A percentile compares a stretch with the other conserved stretches of the same genome.
phyloP scores from a whole-genome alignment of 2,113 vertebrate genomes.

The Pituophis catenifer region DNA sequence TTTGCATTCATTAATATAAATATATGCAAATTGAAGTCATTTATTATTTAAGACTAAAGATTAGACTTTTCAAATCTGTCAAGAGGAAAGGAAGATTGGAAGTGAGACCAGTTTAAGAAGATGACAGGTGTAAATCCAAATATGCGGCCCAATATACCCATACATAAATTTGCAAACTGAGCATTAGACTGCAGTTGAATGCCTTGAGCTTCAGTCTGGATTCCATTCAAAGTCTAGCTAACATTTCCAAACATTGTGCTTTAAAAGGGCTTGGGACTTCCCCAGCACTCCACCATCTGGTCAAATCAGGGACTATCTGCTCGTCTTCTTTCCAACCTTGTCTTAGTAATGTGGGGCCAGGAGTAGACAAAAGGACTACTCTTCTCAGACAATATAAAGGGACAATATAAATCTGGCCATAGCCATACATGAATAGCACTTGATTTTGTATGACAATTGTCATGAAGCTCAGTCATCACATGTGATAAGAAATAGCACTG shows the following conservation, averaged over 20 bases:
- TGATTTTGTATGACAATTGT: too few species aligned
- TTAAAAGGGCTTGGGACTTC: not conserved
- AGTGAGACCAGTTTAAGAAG: not conserved
- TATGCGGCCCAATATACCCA: not conserved
- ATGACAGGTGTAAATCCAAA: not conserved
- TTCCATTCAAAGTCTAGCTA: not conserved
- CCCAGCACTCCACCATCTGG: not conserved
- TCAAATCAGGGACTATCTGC: not conserved
- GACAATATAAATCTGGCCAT: not conserved
- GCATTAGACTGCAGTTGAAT: not conserved
- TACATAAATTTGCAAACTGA: not conserved
- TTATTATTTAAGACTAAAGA: conserved; percentile 2
- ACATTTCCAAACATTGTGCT: not conserved
- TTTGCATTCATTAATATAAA: conserved; percentile 15
- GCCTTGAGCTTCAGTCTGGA: not conserved
- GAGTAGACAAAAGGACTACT: too few species aligned
- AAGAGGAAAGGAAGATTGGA: not conserved
- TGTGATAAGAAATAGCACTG: not conserved
- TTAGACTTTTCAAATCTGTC: not conserved
- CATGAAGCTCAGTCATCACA: not conserved
- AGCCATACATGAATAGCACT: not conserved
- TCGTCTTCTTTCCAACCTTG: not conserved
- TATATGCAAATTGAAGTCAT: conserved; percentile 4
- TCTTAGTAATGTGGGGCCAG: not conserved
- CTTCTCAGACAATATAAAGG: not conserved